Conservation (phyloP, 1,140 invertebrate species). For the Megalopta genalis region DNA sequence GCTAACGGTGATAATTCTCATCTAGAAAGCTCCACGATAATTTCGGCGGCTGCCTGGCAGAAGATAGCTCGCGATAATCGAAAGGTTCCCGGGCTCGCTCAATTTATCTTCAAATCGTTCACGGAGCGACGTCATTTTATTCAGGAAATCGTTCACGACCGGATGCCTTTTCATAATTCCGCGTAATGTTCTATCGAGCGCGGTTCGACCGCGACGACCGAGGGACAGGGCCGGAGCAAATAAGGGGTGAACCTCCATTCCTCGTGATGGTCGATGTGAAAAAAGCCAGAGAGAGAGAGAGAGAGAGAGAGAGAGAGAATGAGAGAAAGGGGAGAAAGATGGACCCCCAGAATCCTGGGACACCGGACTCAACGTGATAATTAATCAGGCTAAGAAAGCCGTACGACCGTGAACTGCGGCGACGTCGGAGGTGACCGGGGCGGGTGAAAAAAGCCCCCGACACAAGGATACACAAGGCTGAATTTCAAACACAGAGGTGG, state of each 20-base stretch:
- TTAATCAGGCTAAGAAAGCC: conserved; percentile 74
- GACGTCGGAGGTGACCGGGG: conserved; percentile 20
- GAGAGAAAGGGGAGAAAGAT: conserved; percentile 17
- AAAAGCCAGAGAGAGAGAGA: neutral
- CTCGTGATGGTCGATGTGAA: neutral
- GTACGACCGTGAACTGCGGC: conserved; percentile 58
- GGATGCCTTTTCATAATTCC: conserved; percentile 61
- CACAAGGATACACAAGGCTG: conserved; percentile 17
- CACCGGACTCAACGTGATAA: conserved; percentile 64
- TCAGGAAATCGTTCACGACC: conserved; percentile 60
- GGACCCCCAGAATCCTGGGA: conserved; percentile 37
- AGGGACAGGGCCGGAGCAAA: conserved; percentile 38
- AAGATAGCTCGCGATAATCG: conserved; percentile 44
- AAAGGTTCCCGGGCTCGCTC: conserved; percentile 48
- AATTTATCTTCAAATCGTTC: conserved; percentile 59
- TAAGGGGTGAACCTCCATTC: conserved; percentile 28
- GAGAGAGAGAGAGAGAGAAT: neutral
- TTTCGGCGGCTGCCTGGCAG: neutral
- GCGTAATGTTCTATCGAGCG: conserved; percentile 48
- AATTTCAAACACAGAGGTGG: conserved; percentile 58
- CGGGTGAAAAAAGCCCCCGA: neutral
- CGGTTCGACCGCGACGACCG: conserved; percentile 25
- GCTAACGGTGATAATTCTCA: neutral
- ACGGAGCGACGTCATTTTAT: conserved; percentile 54
- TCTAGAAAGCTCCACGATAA: conserved; percentile 13